Evolutionary conservation across 2,888 invertebrate genomes (phyloP), one percentile per base, ranked within the genome.

Genomic region (Kryphioiulus occultus): DNA sequence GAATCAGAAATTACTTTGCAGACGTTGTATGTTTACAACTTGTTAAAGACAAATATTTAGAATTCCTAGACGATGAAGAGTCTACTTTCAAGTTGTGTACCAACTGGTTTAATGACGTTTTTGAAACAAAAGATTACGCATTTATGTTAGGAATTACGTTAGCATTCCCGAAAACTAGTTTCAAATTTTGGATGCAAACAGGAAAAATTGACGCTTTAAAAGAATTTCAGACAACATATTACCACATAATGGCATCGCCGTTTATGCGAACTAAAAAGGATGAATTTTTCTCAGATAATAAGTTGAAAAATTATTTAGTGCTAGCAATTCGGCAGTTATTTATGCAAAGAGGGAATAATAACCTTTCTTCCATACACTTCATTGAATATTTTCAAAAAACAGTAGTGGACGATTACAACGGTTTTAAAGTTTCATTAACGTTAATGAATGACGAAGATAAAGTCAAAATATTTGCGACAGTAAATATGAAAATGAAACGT

Each of bases 11-110:
- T 59, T 59, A 59, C 9, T 22, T 59, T n/a, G 7, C 22, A 22
- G 5, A 59, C 7, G 0, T 22, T 22, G n/a, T 7, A 9, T 9
- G 19, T 19, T n/a, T 0, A 7, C 0, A 0, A 22, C 0, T 0
- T 5, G 0, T 9, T 22, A 2, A 0, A 1, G 0, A 1, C 5
- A 5, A 2, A 1, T 22, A 22, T 59, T 59, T 59, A 22, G 0
- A 7, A 22, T 4, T 4, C 1, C 9, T 59, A 0, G 59, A 59
- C 22, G 22, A 22, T 1, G 7, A 59, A 22, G 9, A 22, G 22
- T 4, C 9, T 59, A 59, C n/a, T 59, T 59, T 22, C 0, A 1
- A 59, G 22, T 0, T 59, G n/a, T 59, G 59, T 22, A 0, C n/a
- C 0, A 9, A 59, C 0, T 59, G 59, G 59, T 59, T 59, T 59